These are phyloP conservation scores for Drymonia ruficornis DNA, from an alignment of 2,888 invertebrate genomes.

Conservation along the genomic window DNA sequence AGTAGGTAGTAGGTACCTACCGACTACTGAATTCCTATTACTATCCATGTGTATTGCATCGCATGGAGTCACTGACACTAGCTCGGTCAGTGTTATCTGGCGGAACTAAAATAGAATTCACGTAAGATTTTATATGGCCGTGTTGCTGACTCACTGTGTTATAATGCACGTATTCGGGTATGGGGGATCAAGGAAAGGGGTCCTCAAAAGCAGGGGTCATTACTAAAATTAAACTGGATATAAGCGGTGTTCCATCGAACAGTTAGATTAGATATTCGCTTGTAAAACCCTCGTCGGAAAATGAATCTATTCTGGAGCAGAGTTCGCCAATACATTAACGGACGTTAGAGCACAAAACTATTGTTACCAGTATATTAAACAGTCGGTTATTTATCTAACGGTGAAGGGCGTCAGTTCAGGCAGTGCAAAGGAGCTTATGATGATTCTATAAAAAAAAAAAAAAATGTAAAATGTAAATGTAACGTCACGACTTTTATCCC, in stretches of 20 bases:
- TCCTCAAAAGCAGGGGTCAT: not conserved
- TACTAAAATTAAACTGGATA: not conserved
- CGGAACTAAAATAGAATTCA: constrained; percentile 50
- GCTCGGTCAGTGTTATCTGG: constrained; percentile 41
- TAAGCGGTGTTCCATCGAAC: not conserved
- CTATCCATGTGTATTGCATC: constrained; percentile 11
- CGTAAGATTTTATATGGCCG: constrained; percentile 43
- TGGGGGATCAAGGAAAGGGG: constrained; percentile 6
- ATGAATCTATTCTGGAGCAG: no score
- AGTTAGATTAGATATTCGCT: not conserved
- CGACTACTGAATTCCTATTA: constrained; percentile 7
- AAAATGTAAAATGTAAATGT: no score
- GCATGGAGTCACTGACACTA: constrained; percentile 49
- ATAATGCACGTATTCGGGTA: constrained; percentile 21
- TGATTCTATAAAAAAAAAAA: no score
- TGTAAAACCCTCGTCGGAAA: not conserved
- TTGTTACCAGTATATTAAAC: no score
- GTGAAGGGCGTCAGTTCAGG: no score
- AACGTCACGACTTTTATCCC: no score
- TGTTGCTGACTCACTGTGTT: constrained; percentile 41
- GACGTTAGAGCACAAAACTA: no score
- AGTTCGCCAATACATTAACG: no score
- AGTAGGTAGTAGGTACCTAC: not conserved
- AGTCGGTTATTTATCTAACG: no score
- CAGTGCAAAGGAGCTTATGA: no score